phyloP scores from a whole-genome alignment of 2,797 vertebrate species.

The Moxostoma hubbsi region DNA sequence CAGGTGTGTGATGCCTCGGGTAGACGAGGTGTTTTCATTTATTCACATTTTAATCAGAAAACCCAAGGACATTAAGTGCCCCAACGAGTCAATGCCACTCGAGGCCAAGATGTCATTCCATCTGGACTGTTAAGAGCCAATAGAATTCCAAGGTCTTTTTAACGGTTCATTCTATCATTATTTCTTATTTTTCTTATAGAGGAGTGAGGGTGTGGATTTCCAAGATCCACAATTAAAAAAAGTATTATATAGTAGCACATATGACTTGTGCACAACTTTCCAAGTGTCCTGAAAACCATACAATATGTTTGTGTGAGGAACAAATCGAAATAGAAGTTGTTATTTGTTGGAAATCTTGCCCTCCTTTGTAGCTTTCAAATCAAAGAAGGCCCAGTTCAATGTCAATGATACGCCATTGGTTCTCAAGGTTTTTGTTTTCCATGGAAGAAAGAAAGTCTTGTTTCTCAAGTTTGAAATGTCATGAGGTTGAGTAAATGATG shows the following conservation, averaged over 20 bases:
- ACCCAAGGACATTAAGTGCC: slow-evolving; percentile 34
- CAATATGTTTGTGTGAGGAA: background rate
- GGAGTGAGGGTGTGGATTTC: too few relatives aligned
- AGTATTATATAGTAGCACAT: background rate
- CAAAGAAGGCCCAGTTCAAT: background rate
- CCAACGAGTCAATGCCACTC: slow-evolving; percentile 38
- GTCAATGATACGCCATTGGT: background rate
- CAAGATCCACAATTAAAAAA: background rate
- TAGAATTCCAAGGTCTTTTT: background rate
- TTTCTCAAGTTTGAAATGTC: too few relatives aligned
- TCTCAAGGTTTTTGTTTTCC: background rate
- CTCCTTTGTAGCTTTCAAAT: background rate
- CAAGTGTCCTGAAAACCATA: background rate
- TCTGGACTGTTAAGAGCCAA: slow-evolving; percentile 52
- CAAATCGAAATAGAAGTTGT: background rate
- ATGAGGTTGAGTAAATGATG: slow-evolving; percentile 1
- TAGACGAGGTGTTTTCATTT: slow-evolving; percentile 45
- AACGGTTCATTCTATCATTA: background rate
- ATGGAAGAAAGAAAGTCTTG: background rate
- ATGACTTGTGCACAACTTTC: background rate
- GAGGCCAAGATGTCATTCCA: slow-evolving; percentile 53
- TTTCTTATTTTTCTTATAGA: too few relatives aligned
- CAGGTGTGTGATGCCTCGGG: background rate
- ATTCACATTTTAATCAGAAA: slow-evolving; percentile 42
- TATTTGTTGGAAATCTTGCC: background rate